Base-by-base conservation (phyloP, 2,888 invertebrate species). In the Tubulanus polymorphus region DNA sequence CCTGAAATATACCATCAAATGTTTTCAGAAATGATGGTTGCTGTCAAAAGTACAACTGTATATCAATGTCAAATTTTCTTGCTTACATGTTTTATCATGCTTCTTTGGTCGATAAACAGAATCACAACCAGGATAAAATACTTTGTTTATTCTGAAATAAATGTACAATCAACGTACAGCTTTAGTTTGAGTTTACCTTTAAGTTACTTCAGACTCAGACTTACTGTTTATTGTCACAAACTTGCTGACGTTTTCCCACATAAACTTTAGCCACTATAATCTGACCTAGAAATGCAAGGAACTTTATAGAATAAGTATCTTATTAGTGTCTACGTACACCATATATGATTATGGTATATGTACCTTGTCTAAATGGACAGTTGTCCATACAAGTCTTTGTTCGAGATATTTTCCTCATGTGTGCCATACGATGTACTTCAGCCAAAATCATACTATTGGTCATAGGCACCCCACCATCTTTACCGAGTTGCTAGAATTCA, bases 371-470 rank as follows among this genome's bases (percentile, higher is more conserved):
- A 56, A 70, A 74, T n/a, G 73, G 72, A 61, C 74, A 75, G 6
- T 53, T 47, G 51, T 75, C 74, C 18, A 49, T 57, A 18, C 60
- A 56, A 5, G 64, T 63, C 37, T 65, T 63, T 35, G 63, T 64
- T 27, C 54, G 59, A 41, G 58, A 53, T 48, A 67, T 61, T 56
- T 67, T 66, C 3, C 60, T 61, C 10, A 63, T 53, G 56, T 69
- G 60, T 26, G 64, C 59, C n/a, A 77, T 75, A 23, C 76, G 59
- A 45, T 65, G 65, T 47, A 69, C 57, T 59, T 78, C 78, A 20
- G 76, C 75, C 51, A 78, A 62, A 60, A 69, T 70, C 41, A 78
- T 59, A 59, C 76, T 76, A 63, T 78, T 78, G 37, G 75, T 72
- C 28, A 78, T 62, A 12, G 72, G 69, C n/a, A 74, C 70, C 52